Percentiles rank a stretch among this genome's conserved stretches.
These are phyloP conservation scores for Pachyramphus minor DNA, from an alignment of 2,113 vertebrate species.

Conservation along the genomic window DNA sequence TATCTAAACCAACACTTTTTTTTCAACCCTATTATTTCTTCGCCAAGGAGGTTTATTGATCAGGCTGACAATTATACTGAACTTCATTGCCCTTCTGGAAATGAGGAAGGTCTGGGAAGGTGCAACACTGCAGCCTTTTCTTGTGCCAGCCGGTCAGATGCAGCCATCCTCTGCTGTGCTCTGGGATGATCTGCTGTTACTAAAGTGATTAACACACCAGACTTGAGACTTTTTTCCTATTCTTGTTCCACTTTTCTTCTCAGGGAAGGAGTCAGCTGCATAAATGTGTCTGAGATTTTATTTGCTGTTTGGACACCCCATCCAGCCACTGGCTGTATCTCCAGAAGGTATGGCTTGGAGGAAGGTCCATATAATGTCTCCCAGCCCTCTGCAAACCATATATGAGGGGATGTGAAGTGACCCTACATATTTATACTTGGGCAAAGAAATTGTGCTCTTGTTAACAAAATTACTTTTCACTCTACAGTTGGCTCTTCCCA, in stretches of 20 bases:
- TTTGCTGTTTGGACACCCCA: background rate
- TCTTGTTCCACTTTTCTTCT: background rate
- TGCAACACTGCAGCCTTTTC: background rate
- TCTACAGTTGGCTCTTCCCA: background rate
- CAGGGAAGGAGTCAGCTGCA: background rate
- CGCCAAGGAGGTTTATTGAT: background rate
- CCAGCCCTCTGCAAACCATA: background rate
- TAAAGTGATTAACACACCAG: background rate
- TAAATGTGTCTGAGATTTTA: background rate
- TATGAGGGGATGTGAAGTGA: background rate
- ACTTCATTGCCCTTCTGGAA: background rate
- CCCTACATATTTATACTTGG: background rate
- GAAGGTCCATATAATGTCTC: background rate
- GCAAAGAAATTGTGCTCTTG: background rate
- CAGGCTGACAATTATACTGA: background rate
- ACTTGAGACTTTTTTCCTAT: background rate
- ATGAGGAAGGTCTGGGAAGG: background rate
- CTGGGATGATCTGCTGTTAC: background rate
- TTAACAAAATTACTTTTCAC: background rate
- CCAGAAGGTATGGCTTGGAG: background rate
- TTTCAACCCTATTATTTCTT: background rate
- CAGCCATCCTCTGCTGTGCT: background rate
- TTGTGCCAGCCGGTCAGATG: background rate
- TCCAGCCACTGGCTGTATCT: background rate
- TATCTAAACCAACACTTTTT: background rate